Evolutionary conservation across 1,140 invertebrate genomes (phyloP).

Genomic region (Drosophila seguyi): DNA sequence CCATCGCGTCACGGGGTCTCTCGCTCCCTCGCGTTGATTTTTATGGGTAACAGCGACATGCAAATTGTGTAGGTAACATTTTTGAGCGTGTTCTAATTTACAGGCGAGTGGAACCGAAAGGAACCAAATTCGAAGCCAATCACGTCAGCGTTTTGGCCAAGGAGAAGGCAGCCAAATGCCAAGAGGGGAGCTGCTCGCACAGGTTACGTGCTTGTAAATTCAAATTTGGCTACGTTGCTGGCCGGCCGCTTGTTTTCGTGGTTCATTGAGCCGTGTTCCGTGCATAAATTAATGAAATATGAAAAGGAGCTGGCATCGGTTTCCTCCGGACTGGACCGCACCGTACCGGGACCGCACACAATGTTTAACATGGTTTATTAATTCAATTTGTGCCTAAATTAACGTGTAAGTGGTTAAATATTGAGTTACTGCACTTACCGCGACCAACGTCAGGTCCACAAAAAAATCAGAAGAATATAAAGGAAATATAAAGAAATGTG

Average conservation of each 20-base stretch:
- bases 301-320: constrained; percentile 66
- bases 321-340: constrained; percentile 77
- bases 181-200: constrained; percentile 30
- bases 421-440: constrained; percentile 75
- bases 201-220: constrained; percentile 83
- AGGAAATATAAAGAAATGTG: constrained; percentile 3
- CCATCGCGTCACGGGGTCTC: constrained; percentile 36
- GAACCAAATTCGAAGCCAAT: constrained; percentile 71
- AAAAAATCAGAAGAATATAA: constrained; percentile 13
- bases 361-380: constrained; percentile 85
- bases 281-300: constrained; percentile 84
- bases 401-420: constrained; percentile 84
- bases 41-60: constrained; percentile 57
- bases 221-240: constrained; percentile 62
- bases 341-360: constrained; percentile 84
- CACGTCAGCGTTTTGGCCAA: constrained; percentile 46
- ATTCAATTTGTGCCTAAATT: constrained; percentile 85
- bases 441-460: constrained; percentile 23
- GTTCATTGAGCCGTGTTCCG: constrained; percentile 76
- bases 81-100: constrained; percentile 78
- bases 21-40: constrained; percentile 27
- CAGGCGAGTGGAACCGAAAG: constrained; percentile 72
- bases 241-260: constrained; percentile 61
- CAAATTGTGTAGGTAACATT: constrained; percentile 59
- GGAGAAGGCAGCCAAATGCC: constrained; percentile 4